A percentile compares a stretch with the other conserved stretches of the same genome.
Evolutionary conservation across 2,797 vertebrate genomes (phyloP).

Genomic region (Lemur catta): DNA sequence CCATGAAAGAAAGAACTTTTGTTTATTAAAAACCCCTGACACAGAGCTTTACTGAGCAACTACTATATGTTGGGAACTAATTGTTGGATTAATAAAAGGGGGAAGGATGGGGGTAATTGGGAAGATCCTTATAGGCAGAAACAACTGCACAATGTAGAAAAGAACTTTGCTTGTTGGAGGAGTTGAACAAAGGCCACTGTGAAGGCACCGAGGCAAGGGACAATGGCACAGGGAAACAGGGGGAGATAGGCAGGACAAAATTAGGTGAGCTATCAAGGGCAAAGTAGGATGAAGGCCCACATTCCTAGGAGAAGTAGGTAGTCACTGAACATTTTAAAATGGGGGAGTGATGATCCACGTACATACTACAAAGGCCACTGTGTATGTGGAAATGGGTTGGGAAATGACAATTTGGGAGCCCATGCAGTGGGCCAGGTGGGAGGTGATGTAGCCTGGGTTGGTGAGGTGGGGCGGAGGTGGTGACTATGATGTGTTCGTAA

Average conservation of each 20-base stretch:
- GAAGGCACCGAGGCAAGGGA: not conserved
- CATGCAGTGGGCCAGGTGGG: not conserved
- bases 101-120: not conserved
- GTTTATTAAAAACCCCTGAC: not conserved
- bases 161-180: not conserved
- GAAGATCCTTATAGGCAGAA: not conserved
- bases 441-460: not conserved
- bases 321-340: not conserved
- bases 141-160: not conserved
- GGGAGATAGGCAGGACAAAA: not conserved
- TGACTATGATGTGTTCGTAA: not conserved
- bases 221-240: not conserved
- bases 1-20: not conserved
- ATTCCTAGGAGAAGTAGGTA: not conserved
- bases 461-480: not conserved
- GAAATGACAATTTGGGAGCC: not conserved
- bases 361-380: not conserved
- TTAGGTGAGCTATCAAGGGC: not conserved
- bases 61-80: not conserved
- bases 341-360: not conserved
- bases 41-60: not conserved
- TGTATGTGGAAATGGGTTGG: not conserved
- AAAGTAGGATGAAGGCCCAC: not conserved
- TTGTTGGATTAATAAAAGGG: not conserved
- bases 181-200: not conserved